Evolutionary conservation across 2,888 invertebrate species (phyloP).

Genomic region (Galeruca laticollis): DNA sequence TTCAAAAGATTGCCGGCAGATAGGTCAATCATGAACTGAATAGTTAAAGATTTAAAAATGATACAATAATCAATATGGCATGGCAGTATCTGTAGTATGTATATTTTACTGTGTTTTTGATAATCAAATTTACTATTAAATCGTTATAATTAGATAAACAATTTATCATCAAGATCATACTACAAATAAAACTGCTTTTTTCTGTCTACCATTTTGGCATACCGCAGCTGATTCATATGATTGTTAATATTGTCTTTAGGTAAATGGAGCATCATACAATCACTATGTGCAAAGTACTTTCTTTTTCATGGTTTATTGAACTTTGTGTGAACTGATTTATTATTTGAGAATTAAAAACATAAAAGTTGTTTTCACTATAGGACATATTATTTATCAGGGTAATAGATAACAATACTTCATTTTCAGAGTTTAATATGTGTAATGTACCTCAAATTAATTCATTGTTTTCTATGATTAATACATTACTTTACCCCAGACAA

Average conservation of each 20-base stretch:
- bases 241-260: background rate
- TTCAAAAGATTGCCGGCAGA: background rate
- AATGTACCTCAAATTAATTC: too few relatives aligned
- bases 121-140: too few relatives aligned
- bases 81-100: background rate
- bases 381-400: background rate
- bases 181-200: background rate
- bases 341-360: too few relatives aligned
- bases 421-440: too few relatives aligned
- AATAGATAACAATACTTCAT: background rate
- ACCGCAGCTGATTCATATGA: background rate
- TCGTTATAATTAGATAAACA: background rate
- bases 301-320: slow-evolving; percentile 18
- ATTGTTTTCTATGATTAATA: too few relatives aligned
- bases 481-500: too few relatives aligned
- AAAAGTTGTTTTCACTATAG: background rate
- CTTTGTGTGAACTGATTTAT: background rate
- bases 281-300: background rate
- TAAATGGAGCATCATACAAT: background rate
- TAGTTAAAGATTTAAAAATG: background rate
- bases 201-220: background rate
- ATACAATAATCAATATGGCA: background rate
- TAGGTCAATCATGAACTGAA: background rate
- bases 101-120: background rate
- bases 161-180: background rate